Base-by-base conservation (phyloP, 2,113 vertebrate genomes). In the Ictalurus furcatus region DNA sequence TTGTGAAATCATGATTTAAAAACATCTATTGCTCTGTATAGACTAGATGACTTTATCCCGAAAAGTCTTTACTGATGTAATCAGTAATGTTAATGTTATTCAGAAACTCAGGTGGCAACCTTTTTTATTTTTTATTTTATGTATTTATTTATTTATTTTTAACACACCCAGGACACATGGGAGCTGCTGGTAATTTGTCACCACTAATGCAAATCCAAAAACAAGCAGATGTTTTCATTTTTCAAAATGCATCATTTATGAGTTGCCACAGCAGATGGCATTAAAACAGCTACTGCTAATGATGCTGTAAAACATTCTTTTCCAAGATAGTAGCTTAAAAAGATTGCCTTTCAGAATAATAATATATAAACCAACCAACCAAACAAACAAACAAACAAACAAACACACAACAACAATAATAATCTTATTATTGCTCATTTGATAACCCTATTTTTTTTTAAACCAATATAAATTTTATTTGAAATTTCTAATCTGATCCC, bases 171-270 rank as follows among this genome's bases (percentile, higher is more conserved):
- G 56, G 63, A 83, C 48, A 69, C 56, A 69, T 52, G 58, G 30
- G 30, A 78, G 25, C 73, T 73, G 44, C 73, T 73, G 44, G 44
- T 88, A 79, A 90, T 88, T 90, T 86, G 80, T 88, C 84, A 84
- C 23, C 58, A 37, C 44, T 86, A 85, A 89, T 89, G 87, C 56
- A 74, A 73, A 16, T 82, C 69, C 87, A 87, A 69, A 85, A 84
- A 65, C 58, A 88, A 89, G 78, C 79, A 85, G 88, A 90, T 88
- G 73, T 28, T 82, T 85, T 61, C 16, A 90, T 91, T 90, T 90
- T 74, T 69, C 34, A 85, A 74, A 85, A 74, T 82, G 84, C 48
- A 86, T 37, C 83, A 87, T 81, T 79, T 80, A 59, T 84, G 37
- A 84, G 74, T 59, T 88, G 34, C 76, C 9, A 78, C 54, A n/a